Evolutionary conservation across 2,888 invertebrate genomes (phyloP).

Genomic region (Zootermopsis nevadensis): DNA sequence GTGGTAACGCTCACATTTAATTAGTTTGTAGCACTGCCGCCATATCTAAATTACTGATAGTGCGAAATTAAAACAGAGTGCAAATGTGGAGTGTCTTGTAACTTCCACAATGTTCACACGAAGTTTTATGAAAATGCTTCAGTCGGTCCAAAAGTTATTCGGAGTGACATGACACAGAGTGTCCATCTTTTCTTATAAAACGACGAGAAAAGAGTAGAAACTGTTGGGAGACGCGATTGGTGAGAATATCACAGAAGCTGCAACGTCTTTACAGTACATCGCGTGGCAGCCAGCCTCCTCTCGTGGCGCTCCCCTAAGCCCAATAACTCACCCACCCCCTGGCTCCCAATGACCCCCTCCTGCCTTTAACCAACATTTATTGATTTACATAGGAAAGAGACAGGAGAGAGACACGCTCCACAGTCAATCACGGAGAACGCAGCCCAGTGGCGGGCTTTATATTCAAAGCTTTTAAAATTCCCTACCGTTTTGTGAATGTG

Average conservation of each 20-base stretch:
- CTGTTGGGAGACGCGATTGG: too few species aligned
- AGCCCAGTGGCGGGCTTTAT: slow-evolving; percentile 1
- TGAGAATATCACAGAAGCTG: not conserved
- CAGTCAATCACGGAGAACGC: slow-evolving; percentile 37
- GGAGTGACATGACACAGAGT: too few species aligned
- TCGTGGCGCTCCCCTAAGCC: slow-evolving; percentile 16
- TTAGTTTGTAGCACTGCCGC: too few species aligned
- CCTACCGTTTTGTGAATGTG: not conserved
- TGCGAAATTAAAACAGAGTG: too few species aligned
- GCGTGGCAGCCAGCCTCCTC: not conserved
- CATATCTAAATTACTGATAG: too few species aligned
- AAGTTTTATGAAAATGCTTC: too few species aligned
- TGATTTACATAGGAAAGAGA: slow-evolving; percentile 40
- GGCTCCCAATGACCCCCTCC: not conserved
- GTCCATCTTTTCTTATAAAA: too few species aligned
- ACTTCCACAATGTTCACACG: too few species aligned
- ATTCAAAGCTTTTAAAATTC: not conserved
- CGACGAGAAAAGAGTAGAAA: too few species aligned
- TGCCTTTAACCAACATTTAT: slow-evolving; percentile 37
- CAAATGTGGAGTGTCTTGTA: too few species aligned
- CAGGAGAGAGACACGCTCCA: slow-evolving; percentile 24
- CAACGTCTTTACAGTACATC: not conserved
- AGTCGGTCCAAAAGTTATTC: too few species aligned
- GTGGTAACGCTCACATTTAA: too few species aligned
- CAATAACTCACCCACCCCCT: slow-evolving; percentile 29